These are phyloP conservation scores for Grus americana DNA, from an alignment of 2,113 vertebrate species.

Conservation along the genomic window DNA sequence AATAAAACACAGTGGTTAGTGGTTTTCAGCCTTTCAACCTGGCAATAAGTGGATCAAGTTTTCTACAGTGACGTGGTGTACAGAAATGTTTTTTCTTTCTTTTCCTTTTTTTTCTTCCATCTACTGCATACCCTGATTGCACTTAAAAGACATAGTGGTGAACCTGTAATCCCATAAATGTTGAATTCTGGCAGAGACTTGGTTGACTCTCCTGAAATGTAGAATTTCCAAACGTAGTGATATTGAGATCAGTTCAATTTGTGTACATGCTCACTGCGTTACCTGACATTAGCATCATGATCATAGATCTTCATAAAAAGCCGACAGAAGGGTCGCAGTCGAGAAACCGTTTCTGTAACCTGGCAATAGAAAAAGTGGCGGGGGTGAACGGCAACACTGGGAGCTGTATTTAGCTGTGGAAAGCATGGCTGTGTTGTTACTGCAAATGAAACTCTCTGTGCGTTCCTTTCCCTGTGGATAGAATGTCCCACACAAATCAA, in stretches of 20 bases:
- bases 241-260: not conserved
- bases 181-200: not conserved
- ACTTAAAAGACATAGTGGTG: not conserved
- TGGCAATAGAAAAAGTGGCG: not conserved
- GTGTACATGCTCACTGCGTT: rapidly evolving
- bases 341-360: not conserved
- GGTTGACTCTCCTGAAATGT: not conserved
- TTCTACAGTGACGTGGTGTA: not conserved
- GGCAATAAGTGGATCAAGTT: not conserved
- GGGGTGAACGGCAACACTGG: not conserved
- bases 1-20: rapidly evolving
- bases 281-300: not conserved
- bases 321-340: not conserved
- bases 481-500: not conserved
- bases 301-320: rapidly evolving
- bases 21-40: not conserved
- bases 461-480: not conserved
- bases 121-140: not conserved
- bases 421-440: not conserved
- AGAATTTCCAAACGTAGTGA: not conserved
- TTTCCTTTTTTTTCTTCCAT: not conserved
- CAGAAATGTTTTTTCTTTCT: not conserved
- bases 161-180: not conserved
- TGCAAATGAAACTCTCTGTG: not conserved
- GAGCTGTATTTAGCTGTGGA: not conserved